Percentiles rank a stretch among this genome's conserved stretches.
phyloP scores from a whole-genome alignment of 2,113 vertebrate species.

The Caretta caretta region DNA sequence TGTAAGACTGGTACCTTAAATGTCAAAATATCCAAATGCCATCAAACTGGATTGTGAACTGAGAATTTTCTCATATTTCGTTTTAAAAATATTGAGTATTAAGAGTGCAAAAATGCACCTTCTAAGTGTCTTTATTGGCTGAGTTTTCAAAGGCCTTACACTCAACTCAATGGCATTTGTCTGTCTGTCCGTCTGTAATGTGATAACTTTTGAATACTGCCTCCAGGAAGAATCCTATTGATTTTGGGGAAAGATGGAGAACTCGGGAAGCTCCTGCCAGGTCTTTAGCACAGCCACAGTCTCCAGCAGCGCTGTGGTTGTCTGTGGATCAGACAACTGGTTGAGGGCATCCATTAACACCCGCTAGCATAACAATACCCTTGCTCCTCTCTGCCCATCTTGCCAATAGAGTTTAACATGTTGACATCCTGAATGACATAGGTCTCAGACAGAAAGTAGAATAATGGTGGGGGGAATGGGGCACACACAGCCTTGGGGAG shows the following conservation, averaged over 20 bases:
- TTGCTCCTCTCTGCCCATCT: neutral
- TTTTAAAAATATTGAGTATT: neutral
- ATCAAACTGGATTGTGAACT: neutral
- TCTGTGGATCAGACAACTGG: neutral
- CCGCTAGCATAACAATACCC: neutral
- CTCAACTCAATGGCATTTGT: neutral
- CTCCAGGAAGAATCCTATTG: neutral
- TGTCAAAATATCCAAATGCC: neutral
- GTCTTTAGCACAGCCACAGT: neutral
- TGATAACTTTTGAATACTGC: neutral
- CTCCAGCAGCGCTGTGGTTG: neutral
- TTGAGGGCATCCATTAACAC: neutral
- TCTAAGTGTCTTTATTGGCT: neutral
- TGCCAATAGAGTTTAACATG: neutral
- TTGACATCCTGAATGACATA: neutral
- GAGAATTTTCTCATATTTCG: neutral
- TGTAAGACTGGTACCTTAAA: fast-evolving
- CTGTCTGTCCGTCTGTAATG: neutral
- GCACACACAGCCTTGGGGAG: neutral
- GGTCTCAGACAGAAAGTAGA: neutral
- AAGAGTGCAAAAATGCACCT: neutral
- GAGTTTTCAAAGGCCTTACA: neutral
- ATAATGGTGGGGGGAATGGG: neutral
- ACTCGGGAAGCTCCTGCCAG: neutral
- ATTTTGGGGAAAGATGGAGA: neutral